Evolutionary conservation across 1,140 invertebrate species (phyloP).

Genomic region (Pectinophora gossypiella): DNA sequence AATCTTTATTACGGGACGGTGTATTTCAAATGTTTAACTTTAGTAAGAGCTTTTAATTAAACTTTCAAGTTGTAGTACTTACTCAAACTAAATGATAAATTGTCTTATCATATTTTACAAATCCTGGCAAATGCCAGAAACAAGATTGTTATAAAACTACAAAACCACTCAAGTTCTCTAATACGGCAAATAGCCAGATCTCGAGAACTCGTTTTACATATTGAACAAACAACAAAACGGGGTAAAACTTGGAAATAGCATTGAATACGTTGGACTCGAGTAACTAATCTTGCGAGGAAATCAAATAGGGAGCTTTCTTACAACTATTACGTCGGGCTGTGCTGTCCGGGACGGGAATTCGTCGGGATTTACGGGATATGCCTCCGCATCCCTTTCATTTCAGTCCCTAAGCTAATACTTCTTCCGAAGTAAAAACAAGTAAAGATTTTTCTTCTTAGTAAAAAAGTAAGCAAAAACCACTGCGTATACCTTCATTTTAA

Average conservation of each 20-base stretch:
- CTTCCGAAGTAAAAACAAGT: neutral
- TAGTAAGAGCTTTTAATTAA: no score
- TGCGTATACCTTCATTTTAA: neutral
- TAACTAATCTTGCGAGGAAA: neutral
- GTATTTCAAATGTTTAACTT: no score
- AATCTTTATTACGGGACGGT: no score
- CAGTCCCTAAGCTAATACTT: neutral
- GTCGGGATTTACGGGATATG: neutral
- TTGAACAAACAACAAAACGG: neutral
- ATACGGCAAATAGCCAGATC: no score
- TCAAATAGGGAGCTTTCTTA: conserved; percentile 2
- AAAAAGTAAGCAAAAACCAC: neutral
- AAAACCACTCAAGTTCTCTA: no score
- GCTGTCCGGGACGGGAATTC: neutral
- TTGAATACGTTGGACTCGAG: neutral
- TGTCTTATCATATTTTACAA: no score
- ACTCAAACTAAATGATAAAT: no score
- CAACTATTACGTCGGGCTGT: neutral
- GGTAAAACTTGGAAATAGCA: neutral
- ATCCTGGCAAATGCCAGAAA: no score
- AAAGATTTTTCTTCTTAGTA: neutral
- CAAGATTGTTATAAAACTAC: no score
- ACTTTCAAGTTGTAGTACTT: no score
- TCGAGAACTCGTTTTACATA: no score
- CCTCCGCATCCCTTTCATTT: neutral